Evolutionary conservation across 2,888 invertebrate genomes (phyloP).

Genomic region (Halocaridina rubra): DNA sequence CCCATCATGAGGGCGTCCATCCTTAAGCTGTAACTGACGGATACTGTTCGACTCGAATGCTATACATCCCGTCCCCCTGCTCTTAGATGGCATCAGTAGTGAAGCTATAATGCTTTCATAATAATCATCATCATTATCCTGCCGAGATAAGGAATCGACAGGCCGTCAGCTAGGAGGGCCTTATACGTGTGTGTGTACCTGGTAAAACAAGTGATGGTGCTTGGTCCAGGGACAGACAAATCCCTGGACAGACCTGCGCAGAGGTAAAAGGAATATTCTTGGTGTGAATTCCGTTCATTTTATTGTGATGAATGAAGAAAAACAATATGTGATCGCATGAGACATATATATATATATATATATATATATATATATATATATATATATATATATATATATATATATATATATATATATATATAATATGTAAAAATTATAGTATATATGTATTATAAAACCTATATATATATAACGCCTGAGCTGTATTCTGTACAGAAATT

Average conservation of each 20-base stretch:
- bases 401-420: no score
- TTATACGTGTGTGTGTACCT: no score
- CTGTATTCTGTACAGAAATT: no score
- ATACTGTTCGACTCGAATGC: neutral
- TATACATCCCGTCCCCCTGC: constrained; percentile 12
- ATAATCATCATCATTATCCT: neutral
- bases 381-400: neutral
- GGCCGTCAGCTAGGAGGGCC: constrained; percentile 20
- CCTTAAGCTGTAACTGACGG: neutral
- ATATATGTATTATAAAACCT: no score
- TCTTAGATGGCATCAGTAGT: constrained; percentile 38
- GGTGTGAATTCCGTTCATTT: neutral
- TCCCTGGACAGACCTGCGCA: neutral
- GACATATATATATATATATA: neutral
- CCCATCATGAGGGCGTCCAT: neutral
- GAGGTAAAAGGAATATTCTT: neutral
- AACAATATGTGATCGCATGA: neutral
- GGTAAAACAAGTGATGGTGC: neutral
- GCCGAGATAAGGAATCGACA: constrained; percentile 13
- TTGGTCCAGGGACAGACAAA: neutral
- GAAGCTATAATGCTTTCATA: constrained; percentile 8
- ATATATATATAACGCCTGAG: no score
- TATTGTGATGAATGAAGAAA: neutral
- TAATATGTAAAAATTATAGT: no score
- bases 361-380: neutral